Evolutionary conservation across 2,797 vertebrate genomes (phyloP).

Genomic region (Mus spretus): DNA sequence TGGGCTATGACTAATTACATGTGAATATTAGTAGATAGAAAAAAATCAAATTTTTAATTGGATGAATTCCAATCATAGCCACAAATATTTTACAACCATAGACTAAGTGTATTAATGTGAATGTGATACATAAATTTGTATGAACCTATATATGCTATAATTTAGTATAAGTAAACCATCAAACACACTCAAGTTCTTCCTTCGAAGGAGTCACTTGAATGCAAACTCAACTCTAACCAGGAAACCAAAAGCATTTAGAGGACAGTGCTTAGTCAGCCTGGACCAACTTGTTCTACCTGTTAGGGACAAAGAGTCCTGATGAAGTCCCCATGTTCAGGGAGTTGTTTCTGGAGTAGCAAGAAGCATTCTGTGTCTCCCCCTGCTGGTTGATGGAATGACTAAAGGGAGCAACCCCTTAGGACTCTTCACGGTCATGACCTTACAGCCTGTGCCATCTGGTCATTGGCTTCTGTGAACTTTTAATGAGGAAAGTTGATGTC

Average conservation of each 20-base stretch:
- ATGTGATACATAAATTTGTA: not conserved
- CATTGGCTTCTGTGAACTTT: conserved; percentile 55
- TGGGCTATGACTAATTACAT: not conserved
- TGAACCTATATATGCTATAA: conserved; percentile 22
- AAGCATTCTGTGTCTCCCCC: conserved; percentile 91
- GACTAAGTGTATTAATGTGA: conserved; percentile 26
- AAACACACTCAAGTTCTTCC: conserved; percentile 40
- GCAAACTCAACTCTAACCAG: conserved; percentile 78
- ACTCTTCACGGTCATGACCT: conserved; percentile 60
- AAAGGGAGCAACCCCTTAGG: conserved; percentile 58
- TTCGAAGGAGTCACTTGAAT: conserved; percentile 67
- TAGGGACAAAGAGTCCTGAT: conserved; percentile 46
- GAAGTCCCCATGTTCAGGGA: conserved; percentile 39
- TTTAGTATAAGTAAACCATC: conserved; percentile 53
- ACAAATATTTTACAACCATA: conserved; percentile 40
- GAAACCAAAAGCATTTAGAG: conserved; percentile 57
- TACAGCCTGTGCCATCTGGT: conserved; percentile 56
- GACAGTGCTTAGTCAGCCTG: conserved; percentile 43
- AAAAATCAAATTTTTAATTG: conserved; percentile 53
- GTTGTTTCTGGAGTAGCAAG: conserved; percentile 74
- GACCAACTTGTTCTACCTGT: conserved; percentile 62
- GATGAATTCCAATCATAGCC: conserved; percentile 43
- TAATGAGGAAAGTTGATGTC: conserved; percentile 61
- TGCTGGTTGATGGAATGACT: conserved; percentile 86
- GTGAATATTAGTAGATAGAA: conserved; percentile 30